These are phyloP conservation scores for Drosophila prolongata DNA, from an alignment of 2,888 invertebrate genomes.

Conservation along the genomic window DNA sequence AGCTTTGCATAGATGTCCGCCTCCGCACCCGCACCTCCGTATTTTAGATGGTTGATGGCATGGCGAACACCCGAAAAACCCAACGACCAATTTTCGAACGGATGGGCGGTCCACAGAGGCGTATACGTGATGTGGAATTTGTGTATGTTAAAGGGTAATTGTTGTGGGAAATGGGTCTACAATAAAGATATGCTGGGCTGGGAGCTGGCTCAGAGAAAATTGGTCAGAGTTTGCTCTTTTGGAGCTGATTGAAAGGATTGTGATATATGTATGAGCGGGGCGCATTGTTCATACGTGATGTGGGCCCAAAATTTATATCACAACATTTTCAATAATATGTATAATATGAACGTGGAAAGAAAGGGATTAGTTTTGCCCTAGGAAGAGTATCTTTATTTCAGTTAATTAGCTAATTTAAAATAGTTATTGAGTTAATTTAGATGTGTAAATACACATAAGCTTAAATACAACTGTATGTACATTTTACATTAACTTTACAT, in stretches of 20 bases:
- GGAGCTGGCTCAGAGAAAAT: constrained; percentile 1
- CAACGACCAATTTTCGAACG: constrained; percentile 34
- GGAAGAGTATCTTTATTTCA: background rate
- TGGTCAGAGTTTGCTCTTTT: constrained; percentile 25
- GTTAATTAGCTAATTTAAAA: background rate
- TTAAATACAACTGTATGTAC: no score
- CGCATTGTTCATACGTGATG: constrained; percentile 20
- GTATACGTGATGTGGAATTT: constrained; percentile 50
- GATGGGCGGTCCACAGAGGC: constrained; percentile 25
- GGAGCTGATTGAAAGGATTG: constrained; percentile 44
- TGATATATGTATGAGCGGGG: constrained; percentile 36
- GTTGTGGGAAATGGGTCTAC: constrained; percentile 48
- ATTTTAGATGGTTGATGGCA: background rate
- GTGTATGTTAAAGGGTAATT: constrained; percentile 51
- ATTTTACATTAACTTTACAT: no score
- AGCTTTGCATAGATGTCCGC: constrained; percentile 57
- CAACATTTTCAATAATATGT: background rate
- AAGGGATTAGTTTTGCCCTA: background rate
- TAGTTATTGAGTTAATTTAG: no score
- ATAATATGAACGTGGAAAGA: no score
- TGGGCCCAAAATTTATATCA: constrained; percentile 1
- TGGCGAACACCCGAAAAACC: constrained; percentile 16
- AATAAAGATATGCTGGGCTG: constrained; percentile 6
- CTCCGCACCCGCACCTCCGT: background rate
- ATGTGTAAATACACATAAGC: no score